Base-by-base conservation (phyloP, 2,113 vertebrate species). In the Cololabis saira region DNA sequence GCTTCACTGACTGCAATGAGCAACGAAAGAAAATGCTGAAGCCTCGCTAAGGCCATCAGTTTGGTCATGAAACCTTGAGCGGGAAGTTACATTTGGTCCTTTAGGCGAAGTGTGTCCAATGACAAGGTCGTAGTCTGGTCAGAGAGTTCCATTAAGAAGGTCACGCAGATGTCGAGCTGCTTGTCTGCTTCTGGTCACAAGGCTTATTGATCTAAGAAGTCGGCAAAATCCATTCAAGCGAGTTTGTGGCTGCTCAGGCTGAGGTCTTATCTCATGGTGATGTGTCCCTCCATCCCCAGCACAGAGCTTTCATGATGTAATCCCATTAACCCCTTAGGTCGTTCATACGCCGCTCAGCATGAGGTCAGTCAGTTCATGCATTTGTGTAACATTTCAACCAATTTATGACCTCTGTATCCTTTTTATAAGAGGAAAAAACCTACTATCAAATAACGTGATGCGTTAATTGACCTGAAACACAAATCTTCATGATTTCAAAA, bases 141-240 rank as follows among this genome's bases (percentile, higher is more conserved):
- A 59, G 40, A 64, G 49, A 70, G 59, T 64, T 67, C 63, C 61
- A 73, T 83, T 80, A 70, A 43, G 66, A 65, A 71, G 80, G 86
- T 82, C 66, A 30, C 22, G 19, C 54, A 30, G 52, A 76, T 78
- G 83, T 82, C 65, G 83, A 24, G 55, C 58, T 11, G 79, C 24
- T n/a, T 27, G 24, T 58, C 55, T 58, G 4, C 65, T 37, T 37
- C 64, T 76, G 57, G 61, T 77, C 67, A 19, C 16, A 18, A 64
- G 55, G 51, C 43, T 30, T 61, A 79, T 82, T 45, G 75, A 81
- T 66, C 66, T 64, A 47, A 41, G 15, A 17, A 10, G 57, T 57
- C 14, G 15, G 19, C 54, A 33, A 70, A 82, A 82, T 79, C 63
- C 19, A 65, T 71, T 78, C 4, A 1, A 74, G 67, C 53, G 41